Evolutionary conservation across 2,888 invertebrate genomes (phyloP).

Genomic region (Tillus elongatus): DNA sequence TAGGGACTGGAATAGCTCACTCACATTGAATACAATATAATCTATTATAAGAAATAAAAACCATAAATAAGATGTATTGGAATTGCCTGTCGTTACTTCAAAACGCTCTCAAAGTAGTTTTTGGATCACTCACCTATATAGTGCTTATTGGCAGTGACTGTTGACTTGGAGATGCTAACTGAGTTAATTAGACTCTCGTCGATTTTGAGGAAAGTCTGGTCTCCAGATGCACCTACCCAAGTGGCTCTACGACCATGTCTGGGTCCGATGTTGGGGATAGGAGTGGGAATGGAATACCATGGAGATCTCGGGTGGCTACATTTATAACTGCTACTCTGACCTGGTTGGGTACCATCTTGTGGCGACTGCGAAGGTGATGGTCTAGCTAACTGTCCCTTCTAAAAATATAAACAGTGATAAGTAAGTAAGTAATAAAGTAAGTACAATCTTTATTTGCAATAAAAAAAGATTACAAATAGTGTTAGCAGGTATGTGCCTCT

Average conservation of each 20-base stretch:
- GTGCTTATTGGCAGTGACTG: constrained; percentile 78
- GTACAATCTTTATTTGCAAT: no score
- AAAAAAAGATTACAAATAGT: no score
- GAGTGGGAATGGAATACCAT: constrained; percentile 65
- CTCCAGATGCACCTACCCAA: constrained; percentile 92
- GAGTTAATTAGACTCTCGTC: constrained; percentile 90
- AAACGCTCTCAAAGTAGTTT: no score
- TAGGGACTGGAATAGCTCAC: no score
- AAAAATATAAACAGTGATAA: constrained; percentile 14
- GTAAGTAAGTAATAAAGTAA: background rate
- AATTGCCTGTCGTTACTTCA: no score
- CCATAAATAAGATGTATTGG: no score
- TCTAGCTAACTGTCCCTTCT: constrained; percentile 59
- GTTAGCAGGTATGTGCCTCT: no score
- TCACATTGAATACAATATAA: no score
- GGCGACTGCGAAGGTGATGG: constrained; percentile 30
- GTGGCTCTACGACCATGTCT: constrained; percentile 80
- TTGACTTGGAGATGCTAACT: constrained; percentile 76
- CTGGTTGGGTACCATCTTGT: constrained; percentile 34
- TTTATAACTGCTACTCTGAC: constrained; percentile 33
- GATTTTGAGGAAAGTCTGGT: constrained; percentile 88
- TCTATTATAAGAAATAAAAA: no score
- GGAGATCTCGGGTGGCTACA: constrained; percentile 43
- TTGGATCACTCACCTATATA: constrained; percentile 65
- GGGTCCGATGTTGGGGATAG: constrained; percentile 74